Evolutionary conservation across 2,113 vertebrate genomes (phyloP).

Genomic region (Lycocorax pyrrhopterus): DNA sequence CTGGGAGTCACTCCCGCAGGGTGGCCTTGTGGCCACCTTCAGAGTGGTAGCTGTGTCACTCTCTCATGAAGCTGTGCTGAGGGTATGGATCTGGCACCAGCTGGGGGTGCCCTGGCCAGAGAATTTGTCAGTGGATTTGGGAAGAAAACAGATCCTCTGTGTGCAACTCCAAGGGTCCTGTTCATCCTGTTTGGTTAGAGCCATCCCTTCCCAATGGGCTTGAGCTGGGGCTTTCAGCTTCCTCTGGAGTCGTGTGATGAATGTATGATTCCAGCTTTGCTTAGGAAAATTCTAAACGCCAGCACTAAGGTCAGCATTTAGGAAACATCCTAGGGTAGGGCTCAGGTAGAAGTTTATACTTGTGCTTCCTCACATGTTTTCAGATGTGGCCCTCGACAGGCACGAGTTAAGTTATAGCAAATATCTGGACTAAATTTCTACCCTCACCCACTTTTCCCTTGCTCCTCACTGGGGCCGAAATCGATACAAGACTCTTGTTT

Average conservation of each 20-base stretch:
- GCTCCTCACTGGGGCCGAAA: neutral
- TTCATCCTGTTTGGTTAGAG: neutral
- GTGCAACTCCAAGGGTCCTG: neutral
- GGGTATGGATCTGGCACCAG: neutral
- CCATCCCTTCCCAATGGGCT: accelerated
- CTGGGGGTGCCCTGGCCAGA: neutral
- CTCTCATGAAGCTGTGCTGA: neutral
- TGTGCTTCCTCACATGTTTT: neutral
- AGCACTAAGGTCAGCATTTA: neutral
- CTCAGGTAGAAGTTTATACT: neutral
- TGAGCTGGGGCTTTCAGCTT: neutral
- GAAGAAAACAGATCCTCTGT: neutral
- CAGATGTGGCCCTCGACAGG: neutral
- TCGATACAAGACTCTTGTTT: accelerated
- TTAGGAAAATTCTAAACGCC: neutral
- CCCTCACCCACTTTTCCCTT: neutral
- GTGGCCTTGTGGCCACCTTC: neutral
- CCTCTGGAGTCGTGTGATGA: accelerated
- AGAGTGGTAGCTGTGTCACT: neutral
- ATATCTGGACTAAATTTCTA: neutral
- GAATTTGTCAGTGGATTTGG: neutral
- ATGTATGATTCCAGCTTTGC: neutral
- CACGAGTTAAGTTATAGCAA: neutral
- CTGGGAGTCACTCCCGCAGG: neutral
- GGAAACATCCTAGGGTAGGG: neutral